phyloP scores from a whole-genome alignment of 2,888 invertebrate genomes.

The Suillia variegata region DNA sequence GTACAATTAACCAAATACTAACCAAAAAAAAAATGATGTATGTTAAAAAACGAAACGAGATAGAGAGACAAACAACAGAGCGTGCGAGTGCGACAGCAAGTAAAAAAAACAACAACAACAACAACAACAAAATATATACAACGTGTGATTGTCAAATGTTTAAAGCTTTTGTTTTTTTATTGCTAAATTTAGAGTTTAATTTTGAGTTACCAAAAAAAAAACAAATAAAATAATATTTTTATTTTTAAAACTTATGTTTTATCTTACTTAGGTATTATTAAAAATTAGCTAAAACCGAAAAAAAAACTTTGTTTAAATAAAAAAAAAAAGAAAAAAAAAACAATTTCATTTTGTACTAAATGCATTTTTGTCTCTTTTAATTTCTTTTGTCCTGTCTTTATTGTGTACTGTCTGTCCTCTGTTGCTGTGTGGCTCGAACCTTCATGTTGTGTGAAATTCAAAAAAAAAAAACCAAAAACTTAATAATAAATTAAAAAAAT shows the following conservation, averaged over 20 bases:
- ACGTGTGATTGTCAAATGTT: conserved; percentile 54
- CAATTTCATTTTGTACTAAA: conserved; percentile 43
- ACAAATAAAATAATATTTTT: conserved; percentile 3
- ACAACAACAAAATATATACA: too few species aligned
- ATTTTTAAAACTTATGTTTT: conserved; percentile 12
- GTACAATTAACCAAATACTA: conserved; percentile 45
- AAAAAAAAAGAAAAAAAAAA: not conserved
- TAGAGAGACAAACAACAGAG: conserved; percentile 16
- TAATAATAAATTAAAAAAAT: conserved; percentile 24
- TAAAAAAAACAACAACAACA: too few species aligned
- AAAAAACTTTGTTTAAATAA: not conserved
- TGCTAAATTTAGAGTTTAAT: too few species aligned
- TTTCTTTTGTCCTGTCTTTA: conserved; percentile 62
- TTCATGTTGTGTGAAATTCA: conserved; percentile 60
- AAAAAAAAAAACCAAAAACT: conserved; percentile 30
- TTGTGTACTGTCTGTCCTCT: conserved; percentile 60
- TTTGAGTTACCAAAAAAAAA: too few species aligned
- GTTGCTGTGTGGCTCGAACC: conserved; percentile 62
- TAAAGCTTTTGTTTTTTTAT: conserved; percentile 33
- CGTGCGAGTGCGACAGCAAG: conserved; percentile 30
- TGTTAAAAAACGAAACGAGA: not conserved
- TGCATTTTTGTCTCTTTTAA: conserved; percentile 57
- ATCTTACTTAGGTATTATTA: not conserved
- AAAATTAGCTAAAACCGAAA: too few species aligned
- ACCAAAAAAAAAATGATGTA: conserved; percentile 24